Evolutionary conservation across 1,140 invertebrate species (phyloP).

Genomic region (Temnothorax curvispinosus): DNA sequence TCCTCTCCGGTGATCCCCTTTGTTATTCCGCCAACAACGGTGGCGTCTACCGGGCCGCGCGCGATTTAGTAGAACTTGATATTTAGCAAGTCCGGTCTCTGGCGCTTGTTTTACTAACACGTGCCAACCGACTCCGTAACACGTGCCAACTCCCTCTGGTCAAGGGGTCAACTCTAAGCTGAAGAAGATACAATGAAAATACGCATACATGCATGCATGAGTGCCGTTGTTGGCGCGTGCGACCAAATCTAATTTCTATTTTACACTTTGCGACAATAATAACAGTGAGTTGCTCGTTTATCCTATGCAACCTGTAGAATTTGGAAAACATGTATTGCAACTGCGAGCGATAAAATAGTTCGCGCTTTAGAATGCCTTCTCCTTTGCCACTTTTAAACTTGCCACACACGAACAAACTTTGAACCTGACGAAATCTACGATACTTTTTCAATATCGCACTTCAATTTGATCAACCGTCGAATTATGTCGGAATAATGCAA

Average conservation of each 20-base stretch:
- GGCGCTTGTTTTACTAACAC: conserved; percentile 69
- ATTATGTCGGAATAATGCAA: conserved; percentile 18
- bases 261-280: background rate
- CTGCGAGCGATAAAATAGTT: background rate
- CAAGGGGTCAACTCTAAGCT: conserved; percentile 65
- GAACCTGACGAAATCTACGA: background rate
- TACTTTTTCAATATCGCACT: background rate
- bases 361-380: background rate
- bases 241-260: background rate
- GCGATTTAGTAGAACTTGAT: conserved; percentile 64
- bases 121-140: conserved; percentile 63
- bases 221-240: background rate
- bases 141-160: conserved; percentile 67
- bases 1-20: conserved; percentile 14
- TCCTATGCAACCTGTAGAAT: background rate
- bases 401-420: background rate
- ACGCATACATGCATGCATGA: background rate
- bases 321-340: background rate
- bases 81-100: conserved; percentile 63
- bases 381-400: too few species aligned
- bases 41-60: background rate
- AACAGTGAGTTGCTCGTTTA: background rate
- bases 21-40: conserved; percentile 48
- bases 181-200: conserved; percentile 48
- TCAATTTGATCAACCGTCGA: background rate